A percentile compares a stretch with the other conserved stretches of the same genome.
Conservation (phyloP, 2,797 vertebrate genomes). For the Knipowitschia caucasica region DNA sequence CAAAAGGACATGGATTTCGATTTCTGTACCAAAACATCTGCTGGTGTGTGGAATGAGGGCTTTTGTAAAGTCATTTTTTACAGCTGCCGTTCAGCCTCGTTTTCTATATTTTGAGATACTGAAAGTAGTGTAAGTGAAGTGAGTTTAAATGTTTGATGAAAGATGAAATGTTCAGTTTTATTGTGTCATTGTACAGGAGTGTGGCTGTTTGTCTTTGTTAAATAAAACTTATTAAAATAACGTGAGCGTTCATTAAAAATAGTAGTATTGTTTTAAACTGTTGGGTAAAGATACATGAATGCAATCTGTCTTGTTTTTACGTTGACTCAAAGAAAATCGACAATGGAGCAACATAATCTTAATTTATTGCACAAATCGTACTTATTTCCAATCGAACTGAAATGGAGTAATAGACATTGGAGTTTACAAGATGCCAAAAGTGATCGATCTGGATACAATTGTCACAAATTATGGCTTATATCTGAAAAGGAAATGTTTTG, state of each 20-base stretch:
- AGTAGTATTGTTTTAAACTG: too few species aligned
- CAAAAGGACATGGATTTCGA: neutral
- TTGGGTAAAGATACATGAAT: too few species aligned
- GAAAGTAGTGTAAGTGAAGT: too few species aligned
- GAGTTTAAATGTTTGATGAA: too few species aligned
- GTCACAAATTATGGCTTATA: constrained; percentile 44
- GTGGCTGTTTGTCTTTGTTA: too few species aligned
- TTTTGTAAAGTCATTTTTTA: constrained; percentile 10
- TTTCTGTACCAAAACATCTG: constrained; percentile 5
- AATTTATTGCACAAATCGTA: constrained; percentile 80
- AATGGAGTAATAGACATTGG: constrained; percentile 66
- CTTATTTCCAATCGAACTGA: constrained; percentile 72
- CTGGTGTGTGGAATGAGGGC: constrained; percentile 3
- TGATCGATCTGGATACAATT: constrained; percentile 48
- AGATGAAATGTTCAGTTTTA: too few species aligned
- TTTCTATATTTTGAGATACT: too few species aligned
- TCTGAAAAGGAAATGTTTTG: constrained; percentile 50
- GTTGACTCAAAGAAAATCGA: too few species aligned
- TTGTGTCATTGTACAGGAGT: too few species aligned
- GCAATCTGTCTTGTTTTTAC: too few species aligned
- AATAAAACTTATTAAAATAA: too few species aligned
- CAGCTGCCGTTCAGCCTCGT: constrained; percentile 9
- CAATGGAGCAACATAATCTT: constrained; percentile 47
- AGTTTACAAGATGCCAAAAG: constrained; percentile 61
- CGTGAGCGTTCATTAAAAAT: too few species aligned